Percentiles rank a stretch among this genome's conserved stretches.
phyloP scores from a whole-genome alignment of 2,113 vertebrate species.

The Cichladusa arquata region DNA sequence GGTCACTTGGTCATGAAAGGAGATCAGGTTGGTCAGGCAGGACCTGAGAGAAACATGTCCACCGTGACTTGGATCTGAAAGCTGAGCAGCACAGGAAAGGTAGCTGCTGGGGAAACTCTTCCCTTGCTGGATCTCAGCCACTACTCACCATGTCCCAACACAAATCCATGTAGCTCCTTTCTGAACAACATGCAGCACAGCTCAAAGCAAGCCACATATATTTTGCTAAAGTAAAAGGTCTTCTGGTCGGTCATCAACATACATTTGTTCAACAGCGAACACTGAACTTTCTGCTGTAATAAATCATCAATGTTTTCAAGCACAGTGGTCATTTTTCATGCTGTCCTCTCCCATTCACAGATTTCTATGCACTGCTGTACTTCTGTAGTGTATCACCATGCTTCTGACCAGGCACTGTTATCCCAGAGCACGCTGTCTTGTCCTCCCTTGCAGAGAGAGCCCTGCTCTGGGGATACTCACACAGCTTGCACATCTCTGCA shows the following conservation, averaged over 20 bases:
- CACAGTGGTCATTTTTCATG: background rate
- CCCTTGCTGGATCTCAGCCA: background rate
- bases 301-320: background rate
- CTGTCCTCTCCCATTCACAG: background rate
- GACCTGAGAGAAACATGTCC: background rate
- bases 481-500: background rate
- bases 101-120: background rate
- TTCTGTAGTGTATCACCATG: fast-evolving
- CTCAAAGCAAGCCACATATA: fast-evolving
- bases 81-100: background rate
- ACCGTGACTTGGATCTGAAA: background rate
- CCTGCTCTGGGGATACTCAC: background rate
- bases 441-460: background rate
- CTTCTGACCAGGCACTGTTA: background rate
- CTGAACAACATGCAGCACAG: fast-evolving
- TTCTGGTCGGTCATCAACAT: background rate
- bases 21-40: background rate
- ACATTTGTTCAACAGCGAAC: background rate
- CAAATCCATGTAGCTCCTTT: background rate
- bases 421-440: fast-evolving
- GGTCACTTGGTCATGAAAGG: background rate
- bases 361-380: background rate
- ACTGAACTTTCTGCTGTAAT: background rate
- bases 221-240: background rate
- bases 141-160: background rate